A percentile compares a stretch with the other conserved stretches of the same genome.
Evolutionary conservation across 2,113 vertebrate species (phyloP).

Genomic region (Gallinago jamesoni): DNA sequence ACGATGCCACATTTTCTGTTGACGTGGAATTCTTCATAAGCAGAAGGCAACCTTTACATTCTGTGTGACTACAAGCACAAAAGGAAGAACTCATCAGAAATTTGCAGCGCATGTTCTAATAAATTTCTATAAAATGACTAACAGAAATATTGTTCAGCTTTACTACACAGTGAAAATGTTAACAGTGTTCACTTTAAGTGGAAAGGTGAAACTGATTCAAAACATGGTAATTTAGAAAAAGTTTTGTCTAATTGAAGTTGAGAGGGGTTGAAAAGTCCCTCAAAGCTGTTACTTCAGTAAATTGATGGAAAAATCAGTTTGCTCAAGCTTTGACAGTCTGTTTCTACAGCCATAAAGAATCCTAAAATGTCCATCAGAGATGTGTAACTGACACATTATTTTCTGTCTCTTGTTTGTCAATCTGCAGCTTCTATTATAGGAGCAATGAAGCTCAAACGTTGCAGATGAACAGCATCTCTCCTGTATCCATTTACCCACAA

Average conservation of each 20-base stretch:
- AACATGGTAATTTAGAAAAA: neutral
- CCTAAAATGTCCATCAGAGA: neutral
- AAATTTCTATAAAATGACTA: neutral
- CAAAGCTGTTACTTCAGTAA: neutral
- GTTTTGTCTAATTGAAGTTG: neutral
- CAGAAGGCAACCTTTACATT: neutral
- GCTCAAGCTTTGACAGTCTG: neutral
- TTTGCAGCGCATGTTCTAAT: neutral
- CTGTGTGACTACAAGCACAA: neutral
- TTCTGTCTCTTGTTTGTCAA: neutral
- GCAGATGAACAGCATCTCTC: neutral
- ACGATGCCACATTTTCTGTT: neutral
- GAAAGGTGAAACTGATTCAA: neutral
- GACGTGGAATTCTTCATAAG: neutral
- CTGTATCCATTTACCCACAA: neutral
- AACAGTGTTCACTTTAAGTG: neutral
- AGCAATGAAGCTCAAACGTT: neutral
- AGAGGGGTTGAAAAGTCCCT: neutral
- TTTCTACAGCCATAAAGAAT: neutral
- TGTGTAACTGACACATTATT: neutral
- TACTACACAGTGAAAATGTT: neutral
- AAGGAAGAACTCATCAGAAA: neutral
- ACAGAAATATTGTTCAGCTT: neutral
- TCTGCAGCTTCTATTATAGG: neutral
- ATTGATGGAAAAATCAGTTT: neutral